These are phyloP conservation scores for Leucophenga maculata DNA, from an alignment of 2,888 invertebrate genomes.

Conservation along the genomic window DNA sequence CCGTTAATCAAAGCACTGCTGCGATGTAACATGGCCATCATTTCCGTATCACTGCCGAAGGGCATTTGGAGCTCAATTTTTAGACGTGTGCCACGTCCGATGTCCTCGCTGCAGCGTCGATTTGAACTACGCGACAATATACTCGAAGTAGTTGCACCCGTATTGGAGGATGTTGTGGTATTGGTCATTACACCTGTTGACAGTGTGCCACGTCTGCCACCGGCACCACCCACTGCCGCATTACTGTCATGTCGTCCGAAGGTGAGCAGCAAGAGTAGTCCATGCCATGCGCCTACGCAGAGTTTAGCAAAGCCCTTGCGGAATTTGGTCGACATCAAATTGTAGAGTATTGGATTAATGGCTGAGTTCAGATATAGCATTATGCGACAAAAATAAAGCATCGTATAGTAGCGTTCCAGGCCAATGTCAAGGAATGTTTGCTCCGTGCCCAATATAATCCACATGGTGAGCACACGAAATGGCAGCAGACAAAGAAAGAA, in stretches of 20 bases:
- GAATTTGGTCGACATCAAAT: conserved; percentile 92
- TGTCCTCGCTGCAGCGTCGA: conserved; percentile 74
- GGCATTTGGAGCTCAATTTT: conserved; percentile 63
- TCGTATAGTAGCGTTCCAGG: conserved; percentile 84
- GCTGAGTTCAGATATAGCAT: conserved; percentile 93
- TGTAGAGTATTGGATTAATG: conserved; percentile 92
- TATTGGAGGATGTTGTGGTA: conserved; percentile 76
- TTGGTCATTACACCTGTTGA: conserved; percentile 72
- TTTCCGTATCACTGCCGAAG: conserved; percentile 59
- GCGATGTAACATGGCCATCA: conserved; percentile 63
- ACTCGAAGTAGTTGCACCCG: conserved; percentile 74
- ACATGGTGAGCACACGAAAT: conserved; percentile 85
- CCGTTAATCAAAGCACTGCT: conserved; percentile 18
- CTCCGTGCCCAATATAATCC: conserved; percentile 84
- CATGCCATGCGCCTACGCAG: conserved; percentile 69
- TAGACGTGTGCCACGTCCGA: conserved; percentile 48
- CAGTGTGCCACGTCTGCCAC: conserved; percentile 48
- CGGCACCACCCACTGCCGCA: conserved; percentile 32
- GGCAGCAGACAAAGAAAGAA: conserved; percentile 92
- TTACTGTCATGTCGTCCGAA: conserved; percentile 48
- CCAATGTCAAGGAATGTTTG: conserved; percentile 80
- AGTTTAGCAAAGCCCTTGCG: conserved; percentile 84
- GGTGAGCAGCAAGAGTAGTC: conserved; percentile 44
- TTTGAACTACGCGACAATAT: conserved; percentile 77
- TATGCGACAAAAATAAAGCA: conserved; percentile 87